Evolutionary conservation across 2,113 vertebrate species (phyloP), one percentile per base, ranked within the genome.

Genomic region (Tyrannus savana): DNA sequence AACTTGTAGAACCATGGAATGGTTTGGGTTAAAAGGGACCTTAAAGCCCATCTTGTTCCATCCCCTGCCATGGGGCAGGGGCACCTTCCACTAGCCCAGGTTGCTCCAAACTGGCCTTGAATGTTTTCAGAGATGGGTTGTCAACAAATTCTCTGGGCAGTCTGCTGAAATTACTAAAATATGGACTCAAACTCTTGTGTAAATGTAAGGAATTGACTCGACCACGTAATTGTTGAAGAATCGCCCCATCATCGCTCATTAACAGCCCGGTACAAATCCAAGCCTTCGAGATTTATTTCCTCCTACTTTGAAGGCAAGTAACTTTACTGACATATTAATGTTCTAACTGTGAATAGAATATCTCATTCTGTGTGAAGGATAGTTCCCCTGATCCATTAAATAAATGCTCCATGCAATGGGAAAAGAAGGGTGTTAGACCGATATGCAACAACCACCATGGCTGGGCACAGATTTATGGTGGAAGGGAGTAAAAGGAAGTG

Each of bases 301-400:
- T 92, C 55, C 81, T 90, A 52, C 84, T 97, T 96, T 96, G 95
- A 97, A 97, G 84, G 93, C 90, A 89, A 97, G 88, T 97, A 97
- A 98, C 96, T 98, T 97, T 98, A 97, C 97, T 98, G 98, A 98
- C 97, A 96, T 98, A 96, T 98, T 97, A 98, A 98, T 97, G 97
- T 97, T 91, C 94, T 98, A 96, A 97, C 97, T 97, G 96, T 98
- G 96, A 97, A 98, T 96, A 98, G 95, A 95, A 94, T 96, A 97
- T 88, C 92, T 91, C 85, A 95, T 97, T 98, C 97, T 95, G 59
- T 64, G 95, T 98, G 97, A 98, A 97, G 96, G 95, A 98, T 98
- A 75, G 84, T 97, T 95, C 97, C 97, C 97, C 97, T 77, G 98
- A 98, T 97, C 96, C 97, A 89, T 96, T 97, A 97, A 97, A 98